phyloP scores from a whole-genome alignment of 1,140 invertebrate species.

The Ceratina japonica region DNA sequence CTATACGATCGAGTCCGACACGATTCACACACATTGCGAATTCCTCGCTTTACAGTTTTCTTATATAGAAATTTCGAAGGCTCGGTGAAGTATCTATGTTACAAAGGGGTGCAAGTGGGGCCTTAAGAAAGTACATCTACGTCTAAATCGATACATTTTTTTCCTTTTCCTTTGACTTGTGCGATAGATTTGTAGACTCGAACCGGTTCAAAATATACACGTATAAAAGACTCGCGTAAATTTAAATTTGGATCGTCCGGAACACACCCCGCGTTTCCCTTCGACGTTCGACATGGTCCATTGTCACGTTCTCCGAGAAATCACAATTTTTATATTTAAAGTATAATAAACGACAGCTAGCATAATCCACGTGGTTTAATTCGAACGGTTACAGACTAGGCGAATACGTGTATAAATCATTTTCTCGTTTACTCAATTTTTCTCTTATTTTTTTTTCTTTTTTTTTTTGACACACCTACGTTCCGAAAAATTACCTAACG shows the following conservation, averaged over 20 bases:
- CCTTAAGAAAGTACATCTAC: background rate
- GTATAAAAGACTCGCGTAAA: no score
- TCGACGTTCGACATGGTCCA: constrained; percentile 6
- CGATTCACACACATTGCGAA: background rate
- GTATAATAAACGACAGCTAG: constrained; percentile 24
- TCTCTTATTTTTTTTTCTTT: constrained; percentile 1
- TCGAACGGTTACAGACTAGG: constrained; percentile 43
- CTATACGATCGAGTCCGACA: background rate
- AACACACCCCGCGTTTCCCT: background rate
- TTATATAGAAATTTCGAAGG: background rate
- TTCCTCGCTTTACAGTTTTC: constrained; percentile 3
- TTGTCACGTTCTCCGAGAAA: constrained; percentile 1
- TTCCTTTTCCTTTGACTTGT: background rate
- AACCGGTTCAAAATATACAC: background rate
- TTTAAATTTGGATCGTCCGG: no score
- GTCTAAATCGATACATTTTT: background rate
- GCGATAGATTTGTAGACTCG: background rate
- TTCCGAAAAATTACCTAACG: constrained; percentile 42
- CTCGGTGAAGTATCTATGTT: constrained; percentile 19
- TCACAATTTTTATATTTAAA: constrained; percentile 27
- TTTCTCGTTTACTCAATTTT: constrained; percentile 23
- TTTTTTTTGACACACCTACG: constrained; percentile 29
- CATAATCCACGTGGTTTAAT: constrained; percentile 31
- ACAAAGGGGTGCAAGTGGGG: background rate
- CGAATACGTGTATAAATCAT: constrained; percentile 40